These are phyloP conservation scores for Pseudocheirus occidentalis DNA, from an alignment of 2,797 vertebrate genomes.

Conservation along the genomic window DNA sequence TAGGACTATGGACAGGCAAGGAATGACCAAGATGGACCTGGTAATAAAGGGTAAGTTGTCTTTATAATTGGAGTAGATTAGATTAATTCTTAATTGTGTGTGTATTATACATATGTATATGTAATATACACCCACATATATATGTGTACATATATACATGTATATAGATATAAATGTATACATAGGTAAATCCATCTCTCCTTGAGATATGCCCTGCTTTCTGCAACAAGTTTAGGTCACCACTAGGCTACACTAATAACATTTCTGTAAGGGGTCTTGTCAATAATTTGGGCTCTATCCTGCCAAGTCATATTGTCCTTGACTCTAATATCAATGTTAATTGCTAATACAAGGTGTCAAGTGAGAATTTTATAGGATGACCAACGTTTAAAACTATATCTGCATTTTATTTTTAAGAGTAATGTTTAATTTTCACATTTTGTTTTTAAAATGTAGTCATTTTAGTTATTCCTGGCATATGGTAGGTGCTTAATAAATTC, in stretches of 20 bases:
- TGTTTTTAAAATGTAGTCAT: not conserved
- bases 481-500: not conserved
- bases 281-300: not conserved
- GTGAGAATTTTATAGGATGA: not conserved
- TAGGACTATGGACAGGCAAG: not conserved
- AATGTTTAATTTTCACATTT: not conserved
- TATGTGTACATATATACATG: no score
- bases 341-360: not conserved
- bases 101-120: no score
- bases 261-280: not conserved
- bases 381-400: not conserved
- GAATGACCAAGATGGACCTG: not conserved
- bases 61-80: not conserved
- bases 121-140: no score
- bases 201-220: not conserved
- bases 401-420: not conserved
- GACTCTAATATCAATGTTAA: not conserved
- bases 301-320: not conserved
- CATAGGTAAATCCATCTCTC: not conserved
- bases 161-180: no score
- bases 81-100: not conserved
- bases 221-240: not conserved
- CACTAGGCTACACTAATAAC: not conserved
- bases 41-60: not conserved
- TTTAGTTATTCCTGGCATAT: not conserved